Evolutionary conservation across 2,888 invertebrate genomes (phyloP).

Genomic region (Cenopis cana): DNA sequence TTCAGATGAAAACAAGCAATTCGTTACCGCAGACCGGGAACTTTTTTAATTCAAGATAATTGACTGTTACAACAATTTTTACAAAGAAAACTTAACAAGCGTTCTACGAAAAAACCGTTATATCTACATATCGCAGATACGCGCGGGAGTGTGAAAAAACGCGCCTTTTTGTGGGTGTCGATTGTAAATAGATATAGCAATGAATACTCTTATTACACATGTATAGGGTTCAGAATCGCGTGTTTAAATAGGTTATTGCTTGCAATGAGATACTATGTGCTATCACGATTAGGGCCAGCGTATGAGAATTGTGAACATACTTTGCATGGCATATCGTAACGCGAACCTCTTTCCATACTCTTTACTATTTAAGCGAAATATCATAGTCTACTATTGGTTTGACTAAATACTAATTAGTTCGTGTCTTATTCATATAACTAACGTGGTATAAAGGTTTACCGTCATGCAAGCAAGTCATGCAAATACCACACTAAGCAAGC

Average conservation of each 20-base stretch:
- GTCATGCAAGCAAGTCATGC: background rate
- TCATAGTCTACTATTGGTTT: constrained; percentile 18
- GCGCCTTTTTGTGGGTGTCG: constrained; percentile 35
- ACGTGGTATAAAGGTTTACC: constrained; percentile 1
- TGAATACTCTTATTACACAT: constrained; percentile 20
- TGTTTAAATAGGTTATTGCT: constrained; percentile 1
- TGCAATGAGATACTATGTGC: constrained; percentile 6
- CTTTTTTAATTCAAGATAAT: constrained; percentile 24
- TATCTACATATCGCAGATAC: constrained; percentile 39
- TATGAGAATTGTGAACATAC: constrained; percentile 30
- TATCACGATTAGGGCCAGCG: constrained; percentile 38
- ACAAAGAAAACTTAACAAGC: constrained; percentile 41
- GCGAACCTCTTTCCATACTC: constrained; percentile 29
- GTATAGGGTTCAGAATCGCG: constrained; percentile 8
- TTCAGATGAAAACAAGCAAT: constrained; percentile 3
- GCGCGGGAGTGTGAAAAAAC: constrained; percentile 38
- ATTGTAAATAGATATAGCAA: constrained; percentile 8
- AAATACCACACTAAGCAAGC: background rate
- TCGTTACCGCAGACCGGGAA: background rate
- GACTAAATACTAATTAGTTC: constrained; percentile 15
- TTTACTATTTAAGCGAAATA: constrained; percentile 30
- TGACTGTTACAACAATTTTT: constrained; percentile 28
- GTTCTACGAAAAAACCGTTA: constrained; percentile 41
- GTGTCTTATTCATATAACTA: constrained; percentile 6
- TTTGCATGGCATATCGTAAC: constrained; percentile 40